Base-by-base conservation (phyloP, 2,797 vertebrate species). In the Gadopsis bispinosus region DNA sequence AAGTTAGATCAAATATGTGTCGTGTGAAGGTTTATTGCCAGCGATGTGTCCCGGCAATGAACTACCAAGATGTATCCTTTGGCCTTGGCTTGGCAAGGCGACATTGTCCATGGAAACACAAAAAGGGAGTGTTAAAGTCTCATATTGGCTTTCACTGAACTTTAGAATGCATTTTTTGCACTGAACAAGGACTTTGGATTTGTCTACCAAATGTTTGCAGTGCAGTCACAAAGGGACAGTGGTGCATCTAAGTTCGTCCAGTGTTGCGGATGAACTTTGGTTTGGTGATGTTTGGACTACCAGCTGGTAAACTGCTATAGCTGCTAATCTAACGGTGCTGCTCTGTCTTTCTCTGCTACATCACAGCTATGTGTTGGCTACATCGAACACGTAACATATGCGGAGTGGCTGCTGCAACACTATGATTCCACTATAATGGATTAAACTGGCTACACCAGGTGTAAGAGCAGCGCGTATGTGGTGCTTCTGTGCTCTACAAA, bases 1-100 rank as follows among this genome's bases (percentile, higher is more conserved):
- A 16, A 33, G 51, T 64, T 53, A 13, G 3, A 59, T 60, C 47
- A 51, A 67, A 48, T 51, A 48, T 50, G 22, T n/a, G 45, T 77
- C 10, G 16, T n/a, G 5, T 33, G 26, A n/a, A 41, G 47, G 31
- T n/a, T 33, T 39, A 16, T 33, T 62, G 26, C 54, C 5, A 70
- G 11, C 19, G 16, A 22, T 43, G 60, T 51, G n/a, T 61, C 26
- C 63, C 22, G 2, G 37, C 20, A 51, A 16, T 31, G 35, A 48
- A 70, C 29, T n/a, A 45, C 19, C 13, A 14, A 33, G 19, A 69
- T 53, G 50, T 22, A 22, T 22, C 4, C 47, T 20, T 72, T 47
- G 12, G 35, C 45, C 33, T 53, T 7, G 2, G 14, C 41, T 26
- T 41, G 20, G 55, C 47, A 45, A 53, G 11, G 48, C 47, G 13